phyloP scores from a whole-genome alignment of 2,888 invertebrate genomes.

The Epistrophella euchroma region DNA sequence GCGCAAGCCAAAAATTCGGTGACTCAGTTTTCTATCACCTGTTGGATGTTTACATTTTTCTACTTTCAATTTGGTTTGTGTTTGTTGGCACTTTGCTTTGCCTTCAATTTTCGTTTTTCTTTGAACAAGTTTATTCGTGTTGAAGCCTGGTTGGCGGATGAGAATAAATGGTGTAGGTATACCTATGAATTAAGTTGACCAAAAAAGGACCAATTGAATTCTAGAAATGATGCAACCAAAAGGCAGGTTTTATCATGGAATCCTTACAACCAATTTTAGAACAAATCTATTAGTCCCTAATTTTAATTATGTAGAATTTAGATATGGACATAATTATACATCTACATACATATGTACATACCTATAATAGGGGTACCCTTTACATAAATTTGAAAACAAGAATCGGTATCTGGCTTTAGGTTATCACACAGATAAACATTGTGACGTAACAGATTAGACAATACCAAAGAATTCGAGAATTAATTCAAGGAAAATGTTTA shows the following conservation, averaged over 20 bases:
- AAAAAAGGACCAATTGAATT: background rate
- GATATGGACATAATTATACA: no score
- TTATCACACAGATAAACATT: no score
- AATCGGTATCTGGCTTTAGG: no score
- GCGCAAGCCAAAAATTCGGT: conserved; percentile 46
- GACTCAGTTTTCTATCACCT: conserved; percentile 69
- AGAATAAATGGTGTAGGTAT: background rate
- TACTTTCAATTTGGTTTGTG: background rate
- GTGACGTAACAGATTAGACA: no score
- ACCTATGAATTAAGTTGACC: background rate
- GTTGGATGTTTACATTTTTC: conserved; percentile 70
- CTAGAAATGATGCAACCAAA: conserved; percentile 38
- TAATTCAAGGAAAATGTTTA: no score
- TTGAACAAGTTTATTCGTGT: conserved; percentile 43
- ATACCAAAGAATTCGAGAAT: no score
- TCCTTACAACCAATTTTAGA: background rate
- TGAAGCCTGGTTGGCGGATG: conserved; percentile 33
- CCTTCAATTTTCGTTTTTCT: conserved; percentile 4
- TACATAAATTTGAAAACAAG: background rate
- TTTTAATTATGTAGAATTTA: no score
- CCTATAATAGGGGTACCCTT: no score
- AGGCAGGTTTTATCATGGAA: conserved; percentile 15
- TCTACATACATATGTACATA: no score
- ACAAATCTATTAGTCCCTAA: background rate
- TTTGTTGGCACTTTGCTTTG: conserved; percentile 18